Percentiles rank a stretch among this genome's conserved stretches.
Evolutionary conservation across 2,113 vertebrate species (phyloP).

Genomic region (Acrocephalus arundinaceus): DNA sequence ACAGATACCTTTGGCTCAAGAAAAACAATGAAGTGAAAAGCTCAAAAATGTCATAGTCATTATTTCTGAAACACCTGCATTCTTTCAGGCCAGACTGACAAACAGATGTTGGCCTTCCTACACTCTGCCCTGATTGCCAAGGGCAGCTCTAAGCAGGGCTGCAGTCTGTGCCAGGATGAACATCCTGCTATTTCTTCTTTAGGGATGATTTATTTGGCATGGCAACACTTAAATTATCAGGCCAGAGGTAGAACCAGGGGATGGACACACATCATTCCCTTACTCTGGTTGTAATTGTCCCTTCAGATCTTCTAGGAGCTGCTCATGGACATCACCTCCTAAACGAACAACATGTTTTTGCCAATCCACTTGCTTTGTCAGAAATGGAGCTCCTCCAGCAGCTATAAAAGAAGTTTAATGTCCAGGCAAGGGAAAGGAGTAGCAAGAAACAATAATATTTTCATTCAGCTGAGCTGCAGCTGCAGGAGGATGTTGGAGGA

Average conservation of each 20-base stretch:
- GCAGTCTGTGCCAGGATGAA: not conserved
- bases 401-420: not conserved
- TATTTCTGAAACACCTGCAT: not conserved
- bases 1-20: not conserved
- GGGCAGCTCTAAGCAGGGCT: not conserved
- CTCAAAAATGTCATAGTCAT: not conserved
- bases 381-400: not conserved
- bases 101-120: not conserved
- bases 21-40: not conserved
- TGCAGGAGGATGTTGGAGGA: not conserved
- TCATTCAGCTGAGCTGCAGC: not conserved
- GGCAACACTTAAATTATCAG: not conserved
- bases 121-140: not conserved
- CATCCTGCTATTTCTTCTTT: not conserved
- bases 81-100: not conserved
- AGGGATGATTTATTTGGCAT: not conserved
- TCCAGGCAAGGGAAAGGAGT: not conserved
- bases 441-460: not conserved
- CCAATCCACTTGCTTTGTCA: not conserved
- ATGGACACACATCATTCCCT: not conserved
- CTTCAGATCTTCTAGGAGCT: not conserved
- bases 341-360: not conserved
- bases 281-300: fast-evolving
- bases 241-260: not conserved
- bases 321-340: fast-evolving